Evolutionary conservation across 2,797 vertebrate species (phyloP).

Genomic region (Crocodylus rhombifer): DNA sequence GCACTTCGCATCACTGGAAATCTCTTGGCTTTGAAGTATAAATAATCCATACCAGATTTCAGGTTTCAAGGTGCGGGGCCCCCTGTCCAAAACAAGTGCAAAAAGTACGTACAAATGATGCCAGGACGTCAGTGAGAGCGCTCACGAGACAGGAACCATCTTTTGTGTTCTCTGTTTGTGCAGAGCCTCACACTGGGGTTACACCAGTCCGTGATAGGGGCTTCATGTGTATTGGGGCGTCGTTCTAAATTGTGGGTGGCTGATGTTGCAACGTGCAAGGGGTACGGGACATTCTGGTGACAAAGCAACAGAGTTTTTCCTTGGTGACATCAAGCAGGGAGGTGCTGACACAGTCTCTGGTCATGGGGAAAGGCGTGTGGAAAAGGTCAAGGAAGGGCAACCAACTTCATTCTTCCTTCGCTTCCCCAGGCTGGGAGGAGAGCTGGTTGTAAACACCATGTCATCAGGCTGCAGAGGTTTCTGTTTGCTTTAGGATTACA

Average conservation of each 20-base stretch:
- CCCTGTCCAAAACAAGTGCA: too few species aligned
- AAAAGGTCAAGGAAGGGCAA: too few species aligned
- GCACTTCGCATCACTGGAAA: too few species aligned
- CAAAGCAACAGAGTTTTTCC: too few species aligned
- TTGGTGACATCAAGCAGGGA: neutral
- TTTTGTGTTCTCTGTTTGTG: rapidly evolving
- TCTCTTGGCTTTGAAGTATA: too few species aligned
- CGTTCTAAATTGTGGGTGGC: neutral
- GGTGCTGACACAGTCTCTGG: neutral
- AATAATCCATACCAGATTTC: too few species aligned
- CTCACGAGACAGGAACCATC: neutral
- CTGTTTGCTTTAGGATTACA: slow-evolving; percentile 8
- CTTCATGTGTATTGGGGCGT: neutral
- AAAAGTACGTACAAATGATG: too few species aligned
- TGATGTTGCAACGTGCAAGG: neutral
- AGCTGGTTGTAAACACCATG: neutral
- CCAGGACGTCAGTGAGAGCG: neutral
- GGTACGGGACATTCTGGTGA: too few species aligned
- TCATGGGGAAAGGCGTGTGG: neutral
- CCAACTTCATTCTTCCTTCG: neutral
- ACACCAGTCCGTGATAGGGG: rapidly evolving
- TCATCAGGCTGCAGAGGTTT: neutral
- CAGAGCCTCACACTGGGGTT: neutral
- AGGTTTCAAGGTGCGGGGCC: too few species aligned
- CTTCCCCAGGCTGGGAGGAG: rapidly evolving